Base-by-base conservation (phyloP, 2,797 vertebrate genomes). In the Rhynchotus rufescens region DNA sequence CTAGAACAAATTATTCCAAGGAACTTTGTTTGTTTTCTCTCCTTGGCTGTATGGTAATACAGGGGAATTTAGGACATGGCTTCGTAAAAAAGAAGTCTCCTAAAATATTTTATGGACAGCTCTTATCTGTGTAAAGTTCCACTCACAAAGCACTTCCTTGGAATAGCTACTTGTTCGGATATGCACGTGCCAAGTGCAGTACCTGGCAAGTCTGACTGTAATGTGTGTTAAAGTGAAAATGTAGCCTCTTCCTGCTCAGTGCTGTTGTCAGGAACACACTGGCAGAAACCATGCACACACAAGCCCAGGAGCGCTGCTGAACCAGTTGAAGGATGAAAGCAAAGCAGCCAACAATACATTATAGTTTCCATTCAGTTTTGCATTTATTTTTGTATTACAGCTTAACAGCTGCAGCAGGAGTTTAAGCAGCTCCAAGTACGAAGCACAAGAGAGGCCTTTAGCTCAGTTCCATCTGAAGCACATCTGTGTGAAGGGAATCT, bases 1-100 rank as follows among this genome's bases (percentile, higher is more conserved):
- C 91, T 86, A 93, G 91, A 94, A 96, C 94, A 94, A 96, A 96
- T 96, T 96, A 95, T 89, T 92, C 66, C 42, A 47, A 81, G 32
- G 47, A 78, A 68, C 84, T 82, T 72, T 6, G 59, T 91, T 72
- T 74, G 21, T 84, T 93, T 47, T 56, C 2, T 5, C 28, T 4
- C 21, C 61, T 95, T 94, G 81, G 84, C 85, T 93, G 80, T 94
- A 4, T 49, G 36, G 19, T 69, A 71, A 74, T 81, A 91, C 73
- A 84, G 91, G 91, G 67, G 64, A 90, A 90, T 80, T 17, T 3
- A 73, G 36, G 21, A 84, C 51, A 5, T 28, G 79, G 30, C 14
- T 89, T 9, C 75, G 85, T 77, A 71, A 84, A 65, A 90, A 71
- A 74, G 51, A 85, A 88, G 52, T 11, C 25, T 87, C 75, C 40